Base-by-base conservation (phyloP, 2,113 vertebrate species). In the Alethe castanea region DNA sequence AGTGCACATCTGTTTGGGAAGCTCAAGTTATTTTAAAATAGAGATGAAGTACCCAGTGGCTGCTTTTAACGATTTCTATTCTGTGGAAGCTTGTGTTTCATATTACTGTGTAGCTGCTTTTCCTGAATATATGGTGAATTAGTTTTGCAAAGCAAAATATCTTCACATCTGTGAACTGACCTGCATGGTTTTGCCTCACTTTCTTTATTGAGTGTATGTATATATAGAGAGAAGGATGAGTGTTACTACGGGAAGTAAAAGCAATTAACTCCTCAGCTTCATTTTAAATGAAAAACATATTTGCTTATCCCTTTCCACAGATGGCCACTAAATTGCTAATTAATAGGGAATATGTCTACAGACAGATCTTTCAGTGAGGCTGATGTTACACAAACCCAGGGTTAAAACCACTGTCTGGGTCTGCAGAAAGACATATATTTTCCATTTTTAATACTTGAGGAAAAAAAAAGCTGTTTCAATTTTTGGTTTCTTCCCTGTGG, bases 291-390 rank as follows among this genome's bases (percentile, higher is more conserved):
- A 88, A 92, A 94, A 95, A 54, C 31, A 28, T 86, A 90, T 81
- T 95, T 93, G 42, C 67, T 92, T 93, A 77, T 78, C 60, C 38
- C 11, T 86, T 95, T 90, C 77, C 67, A 81, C 79, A 88, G 67
- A 80, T 92, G 85, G 64, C 33, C 52, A 64, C n/a, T 92, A 67
- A 93, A 88, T 81, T 90, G 76, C 60, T 92, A 53, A 92, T 94
- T 94, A 88, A 88, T 86, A 83, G 83, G 67, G 56, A 64, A 54
- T 83, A 88, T 26, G 42, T 65, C 74, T 82, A 47, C 72, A 93
- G 79, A 40, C 35, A 83, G 45, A 88, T 94, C 81, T 88, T 88
- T 47, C 31, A 18, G 69, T 62, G 60, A 48, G 56, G 61, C 36
- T 89, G 86, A 74, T 13, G 36, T 60, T 88, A n/a, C 19, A 22